Base-by-base conservation (phyloP, 1,140 invertebrate genomes). In the Drosophila ohnishii region DNA sequence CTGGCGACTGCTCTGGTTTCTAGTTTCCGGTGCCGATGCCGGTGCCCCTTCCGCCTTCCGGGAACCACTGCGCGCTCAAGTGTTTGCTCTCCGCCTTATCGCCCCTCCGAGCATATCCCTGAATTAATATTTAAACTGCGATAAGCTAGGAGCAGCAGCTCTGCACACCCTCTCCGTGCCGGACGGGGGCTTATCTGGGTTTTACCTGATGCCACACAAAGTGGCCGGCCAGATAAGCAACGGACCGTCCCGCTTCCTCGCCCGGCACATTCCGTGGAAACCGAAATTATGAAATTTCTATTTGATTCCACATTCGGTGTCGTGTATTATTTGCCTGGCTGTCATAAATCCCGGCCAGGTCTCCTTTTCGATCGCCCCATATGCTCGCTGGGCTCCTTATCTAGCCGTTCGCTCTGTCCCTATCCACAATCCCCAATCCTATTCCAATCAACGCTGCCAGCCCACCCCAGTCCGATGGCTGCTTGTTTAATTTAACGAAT, bases 121-220 rank as follows among this genome's bases (percentile, higher is more conserved):
- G 78, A 78, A 88, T 83, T 87, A 87, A 87, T 87, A 87, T 87
- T 87, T 87, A 87, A 87, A 88, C 78, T 80, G 53, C 73, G 83
- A 87, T 87, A 88, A 78, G 53, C 48, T 76, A 86, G 74, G 78
- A 85, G 74, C 60, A 55, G 51, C 51, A 25, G 30, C 51, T 37
- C 8, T 35, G 50, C 50, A 50, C 50, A 35, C 32, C 50, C 50
- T 35, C 1, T 74, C 56, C 25, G 8, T 30, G 45, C 75, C 55
- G 37, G 34, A 16, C 25, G 5, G n/a, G n/a, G 16, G 39, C 55
- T 56, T 67, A 76, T 55, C 64, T 44, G 44, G 45, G 67, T 79
- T 77, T 87, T 87, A 79, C 84, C 82, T 82, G 70, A 35, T 61
- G 42, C 48, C 42, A 58, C 34, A 67, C 73, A 76, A 48, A 60